These are phyloP conservation scores for Nautilus pompilius DNA, from an alignment of 1,140 invertebrate genomes.

Conservation along the genomic window DNA sequence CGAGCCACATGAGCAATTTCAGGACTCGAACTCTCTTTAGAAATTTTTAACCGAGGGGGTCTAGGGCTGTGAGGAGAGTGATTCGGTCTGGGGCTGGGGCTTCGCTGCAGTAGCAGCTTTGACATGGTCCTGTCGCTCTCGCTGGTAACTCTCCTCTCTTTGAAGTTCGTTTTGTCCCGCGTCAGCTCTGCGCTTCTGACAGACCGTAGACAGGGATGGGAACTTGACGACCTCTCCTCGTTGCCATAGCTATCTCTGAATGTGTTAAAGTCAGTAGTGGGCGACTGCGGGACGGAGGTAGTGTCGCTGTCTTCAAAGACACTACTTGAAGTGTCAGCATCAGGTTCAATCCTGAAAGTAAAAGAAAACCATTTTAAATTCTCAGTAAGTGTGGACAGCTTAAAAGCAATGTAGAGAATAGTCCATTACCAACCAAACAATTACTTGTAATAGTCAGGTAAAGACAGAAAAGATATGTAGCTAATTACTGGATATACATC, in stretches of 20 bases:
- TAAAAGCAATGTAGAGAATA: too few species aligned
- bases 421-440: too few species aligned
- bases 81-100: slow-evolving; percentile 14
- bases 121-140: slow-evolving; percentile 11
- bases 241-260: slow-evolving; percentile 5
- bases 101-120: slow-evolving; percentile 10
- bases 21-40: slow-evolving; percentile 16
- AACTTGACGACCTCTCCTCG: neutral
- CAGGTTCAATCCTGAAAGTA: slow-evolving; percentile 37
- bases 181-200: slow-evolving; percentile 28
- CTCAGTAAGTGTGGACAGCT: too few species aligned
- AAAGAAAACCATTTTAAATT: neutral
- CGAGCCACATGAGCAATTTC: slow-evolving; percentile 18
- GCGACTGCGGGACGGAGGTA: slow-evolving; percentile 29
- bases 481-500: too few species aligned
- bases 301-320: slow-evolving; percentile 32
- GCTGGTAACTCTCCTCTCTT: slow-evolving; percentile 6
- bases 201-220: slow-evolving; percentile 19
- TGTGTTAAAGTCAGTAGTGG: slow-evolving; percentile 29
- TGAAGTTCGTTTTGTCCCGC: slow-evolving; percentile 16
- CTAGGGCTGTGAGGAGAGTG: slow-evolving; percentile 9
- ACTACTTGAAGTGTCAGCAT: slow-evolving; percentile 40
- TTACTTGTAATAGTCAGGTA: too few species aligned
- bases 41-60: slow-evolving; percentile 23
- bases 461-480: too few species aligned